Evolutionary conservation across 2,113 vertebrate species (phyloP).

Genomic region (Megaptera novaeangliae): DNA sequence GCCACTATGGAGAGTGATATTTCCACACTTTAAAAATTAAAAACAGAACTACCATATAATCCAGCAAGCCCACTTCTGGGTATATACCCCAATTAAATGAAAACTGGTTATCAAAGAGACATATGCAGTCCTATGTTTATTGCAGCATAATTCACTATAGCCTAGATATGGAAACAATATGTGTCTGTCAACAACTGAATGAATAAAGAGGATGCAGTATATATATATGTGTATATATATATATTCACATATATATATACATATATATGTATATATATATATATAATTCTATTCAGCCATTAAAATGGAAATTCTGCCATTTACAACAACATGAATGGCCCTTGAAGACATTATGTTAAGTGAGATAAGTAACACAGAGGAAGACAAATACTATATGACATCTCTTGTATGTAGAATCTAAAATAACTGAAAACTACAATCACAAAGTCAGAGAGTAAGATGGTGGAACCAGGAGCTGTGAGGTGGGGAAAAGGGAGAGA

Average conservation of each 20-base stretch:
- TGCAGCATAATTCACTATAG: neutral
- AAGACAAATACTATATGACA: neutral
- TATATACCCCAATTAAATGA: neutral
- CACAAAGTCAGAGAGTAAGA: neutral
- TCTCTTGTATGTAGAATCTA: neutral
- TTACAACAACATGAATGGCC: neutral
- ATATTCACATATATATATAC: neutral
- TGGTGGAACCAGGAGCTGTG: neutral
- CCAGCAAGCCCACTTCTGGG: neutral
- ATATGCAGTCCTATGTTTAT: neutral
- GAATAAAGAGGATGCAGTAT: neutral
- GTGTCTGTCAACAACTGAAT: neutral
- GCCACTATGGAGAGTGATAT: neutral
- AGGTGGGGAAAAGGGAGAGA: neutral
- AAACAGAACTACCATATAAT: neutral
- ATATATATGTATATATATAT: neutral
- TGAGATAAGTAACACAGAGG: neutral
- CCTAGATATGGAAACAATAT: neutral
- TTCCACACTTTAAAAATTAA: neutral
- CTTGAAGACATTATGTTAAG: neutral
- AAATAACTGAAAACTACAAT: neutral
- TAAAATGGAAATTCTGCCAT: neutral
- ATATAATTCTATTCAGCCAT: neutral
- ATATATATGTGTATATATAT: neutral
- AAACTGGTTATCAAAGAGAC: neutral